Evolutionary conservation across 2,113 vertebrate genomes (phyloP).

Genomic region (Lontra canadensis): DNA sequence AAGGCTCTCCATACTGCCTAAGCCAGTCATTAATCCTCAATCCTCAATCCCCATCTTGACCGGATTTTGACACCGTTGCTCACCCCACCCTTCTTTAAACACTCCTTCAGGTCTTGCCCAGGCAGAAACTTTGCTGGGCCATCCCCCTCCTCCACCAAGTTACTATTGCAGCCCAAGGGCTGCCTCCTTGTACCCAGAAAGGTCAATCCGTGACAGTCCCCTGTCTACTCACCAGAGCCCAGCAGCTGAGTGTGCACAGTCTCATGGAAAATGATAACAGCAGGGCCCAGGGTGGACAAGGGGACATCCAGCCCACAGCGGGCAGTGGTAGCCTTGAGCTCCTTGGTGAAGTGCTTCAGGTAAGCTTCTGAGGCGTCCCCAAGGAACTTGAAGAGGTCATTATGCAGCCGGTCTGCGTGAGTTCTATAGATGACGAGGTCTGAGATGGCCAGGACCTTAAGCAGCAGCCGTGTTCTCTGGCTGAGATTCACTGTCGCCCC

Average conservation of each 20-base stretch:
- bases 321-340: conserved; percentile 97
- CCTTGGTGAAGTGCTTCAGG: conserved; percentile 97
- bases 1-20: background rate
- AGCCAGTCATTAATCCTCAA: background rate
- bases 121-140: background rate
- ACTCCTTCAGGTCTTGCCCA: background rate
- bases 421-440: conserved; percentile 98
- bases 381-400: conserved; percentile 99
- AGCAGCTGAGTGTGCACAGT: conserved; percentile 97
- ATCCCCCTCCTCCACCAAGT: background rate
- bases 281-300: conserved; percentile 96
- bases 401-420: conserved; percentile 97
- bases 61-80: background rate
- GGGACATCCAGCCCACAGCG: conserved; percentile 98
- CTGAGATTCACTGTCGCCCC: conserved; percentile 96
- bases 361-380: conserved; percentile 98
- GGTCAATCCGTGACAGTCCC: background rate
- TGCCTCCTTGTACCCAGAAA: background rate
- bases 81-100: background rate
- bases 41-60: background rate
- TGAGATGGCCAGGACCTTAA: conserved; percentile 97
- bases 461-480: conserved; percentile 95
- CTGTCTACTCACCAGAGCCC: conserved; percentile 92
- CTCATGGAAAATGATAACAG: conserved; percentile 98
- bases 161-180: background rate